Evolutionary conservation across 2,113 vertebrate genomes (phyloP).

Genomic region (Romanogobio albipinnatus): DNA sequence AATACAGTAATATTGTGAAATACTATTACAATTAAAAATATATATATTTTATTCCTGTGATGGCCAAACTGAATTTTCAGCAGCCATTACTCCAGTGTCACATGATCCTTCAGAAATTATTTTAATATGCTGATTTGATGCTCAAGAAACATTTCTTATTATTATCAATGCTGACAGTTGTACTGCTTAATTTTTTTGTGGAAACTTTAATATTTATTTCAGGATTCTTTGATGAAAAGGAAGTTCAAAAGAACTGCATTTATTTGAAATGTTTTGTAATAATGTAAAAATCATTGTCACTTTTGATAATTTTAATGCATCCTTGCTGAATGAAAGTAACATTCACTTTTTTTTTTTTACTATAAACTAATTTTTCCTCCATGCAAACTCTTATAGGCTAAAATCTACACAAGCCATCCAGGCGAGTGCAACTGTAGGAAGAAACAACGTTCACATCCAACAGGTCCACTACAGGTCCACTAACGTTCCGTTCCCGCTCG

Average conservation of each 20-base stretch:
- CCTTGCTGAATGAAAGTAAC: background rate
- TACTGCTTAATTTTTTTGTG: background rate
- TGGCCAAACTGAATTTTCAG: background rate
- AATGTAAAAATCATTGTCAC: background rate
- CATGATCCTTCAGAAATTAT: too few species aligned
- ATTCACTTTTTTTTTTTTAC: too few species aligned
- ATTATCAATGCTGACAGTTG: background rate
- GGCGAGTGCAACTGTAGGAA: background rate
- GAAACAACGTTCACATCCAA: background rate
- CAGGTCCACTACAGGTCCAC: constrained; percentile 19
- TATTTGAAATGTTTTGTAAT: background rate
- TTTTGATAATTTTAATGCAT: background rate
- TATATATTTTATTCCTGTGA: background rate
- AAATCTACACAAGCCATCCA: background rate
- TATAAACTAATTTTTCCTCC: background rate
- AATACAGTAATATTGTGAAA: background rate
- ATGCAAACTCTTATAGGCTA: background rate
- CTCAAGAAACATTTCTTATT: too few species aligned
- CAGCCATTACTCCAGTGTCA: too few species aligned
- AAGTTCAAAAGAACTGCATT: background rate
- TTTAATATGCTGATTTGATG: too few species aligned
- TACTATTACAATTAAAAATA: background rate
- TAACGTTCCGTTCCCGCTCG: background rate
- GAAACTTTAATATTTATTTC: background rate
- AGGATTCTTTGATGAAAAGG: background rate